phyloP scores from a whole-genome alignment of 2,113 vertebrate species.

The Spizaetus ornatus region DNA sequence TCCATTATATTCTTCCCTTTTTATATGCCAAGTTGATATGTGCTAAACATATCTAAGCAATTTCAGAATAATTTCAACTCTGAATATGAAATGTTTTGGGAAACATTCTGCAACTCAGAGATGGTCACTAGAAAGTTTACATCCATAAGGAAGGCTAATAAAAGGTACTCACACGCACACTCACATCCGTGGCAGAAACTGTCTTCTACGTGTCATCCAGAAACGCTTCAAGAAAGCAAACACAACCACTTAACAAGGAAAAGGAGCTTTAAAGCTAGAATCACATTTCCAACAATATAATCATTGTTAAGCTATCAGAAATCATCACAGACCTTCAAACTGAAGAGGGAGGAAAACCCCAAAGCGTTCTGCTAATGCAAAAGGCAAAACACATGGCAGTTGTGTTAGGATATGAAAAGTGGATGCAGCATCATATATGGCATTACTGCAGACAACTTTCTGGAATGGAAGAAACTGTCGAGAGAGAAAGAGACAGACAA shows the following conservation, averaged over 20 bases:
- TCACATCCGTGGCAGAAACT: constrained; percentile 1
- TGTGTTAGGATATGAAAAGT: not conserved
- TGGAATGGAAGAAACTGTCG: constrained; percentile 33
- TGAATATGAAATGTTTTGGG: not conserved
- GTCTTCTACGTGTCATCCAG: constrained; percentile 28
- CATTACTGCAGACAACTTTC: constrained; percentile 13
- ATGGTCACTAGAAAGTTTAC: not conserved
- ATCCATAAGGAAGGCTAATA: not conserved
- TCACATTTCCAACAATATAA: constrained; percentile 51
- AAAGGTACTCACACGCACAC: not conserved
- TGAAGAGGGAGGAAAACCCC: constrained; percentile 14
- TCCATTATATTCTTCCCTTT: not conserved
- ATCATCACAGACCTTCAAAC: constrained; percentile 37
- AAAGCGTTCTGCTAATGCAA: constrained; percentile 1
- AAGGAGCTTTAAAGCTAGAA: constrained; percentile 63
- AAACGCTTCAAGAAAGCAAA: constrained; percentile 63
- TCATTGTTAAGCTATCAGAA: constrained; percentile 37
- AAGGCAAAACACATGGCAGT: constrained; percentile 53
- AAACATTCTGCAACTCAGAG: constrained; percentile 3
- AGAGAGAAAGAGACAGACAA: constrained; percentile 31
- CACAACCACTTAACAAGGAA: constrained; percentile 24
- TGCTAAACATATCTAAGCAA: not conserved
- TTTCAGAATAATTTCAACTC: not conserved
- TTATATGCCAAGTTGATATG: not conserved
- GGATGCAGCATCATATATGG: constrained; percentile 34